These are phyloP conservation scores for Drosophila falleni DNA, from an alignment of 2,888 invertebrate species.

Conservation along the genomic window DNA sequence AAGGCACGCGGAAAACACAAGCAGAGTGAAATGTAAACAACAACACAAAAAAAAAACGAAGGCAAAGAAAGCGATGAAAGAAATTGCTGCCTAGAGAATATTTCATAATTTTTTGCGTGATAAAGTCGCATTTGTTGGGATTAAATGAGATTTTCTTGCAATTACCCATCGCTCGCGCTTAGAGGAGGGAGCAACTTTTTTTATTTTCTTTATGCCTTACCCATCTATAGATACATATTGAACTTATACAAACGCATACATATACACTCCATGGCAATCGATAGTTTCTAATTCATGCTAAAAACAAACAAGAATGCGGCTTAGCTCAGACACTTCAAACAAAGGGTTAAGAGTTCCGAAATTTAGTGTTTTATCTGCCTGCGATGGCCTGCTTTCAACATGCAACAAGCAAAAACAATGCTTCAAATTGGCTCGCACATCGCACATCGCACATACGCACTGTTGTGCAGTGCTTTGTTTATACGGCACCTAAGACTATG, in stretches of 20 bases:
- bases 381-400: slow-evolving; percentile 3
- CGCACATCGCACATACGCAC: slow-evolving; percentile 55
- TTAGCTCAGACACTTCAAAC: slow-evolving; percentile 6
- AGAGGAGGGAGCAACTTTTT: not conserved
- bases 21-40: slow-evolving; percentile 65
- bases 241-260: not conserved
- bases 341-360: slow-evolving; percentile 9
- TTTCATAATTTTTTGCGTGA: slow-evolving; percentile 83
- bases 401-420: slow-evolving; percentile 41
- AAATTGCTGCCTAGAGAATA: slow-evolving; percentile 66
- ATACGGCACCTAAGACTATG: slow-evolving; percentile 37
- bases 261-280: slow-evolving; percentile 45
- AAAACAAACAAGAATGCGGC: slow-evolving; percentile 43
- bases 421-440: slow-evolving; percentile 28
- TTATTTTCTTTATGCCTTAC: not conserved
- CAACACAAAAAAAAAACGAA: slow-evolving; percentile 26
- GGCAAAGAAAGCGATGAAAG: slow-evolving; percentile 36
- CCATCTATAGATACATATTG: not conserved
- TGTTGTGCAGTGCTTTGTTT: slow-evolving; percentile 53
- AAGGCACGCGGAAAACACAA: slow-evolving; percentile 61
- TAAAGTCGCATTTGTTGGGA: slow-evolving; percentile 81
- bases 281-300: slow-evolving; percentile 66
- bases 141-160: slow-evolving; percentile 83
- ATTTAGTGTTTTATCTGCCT: slow-evolving; percentile 4
- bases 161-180: slow-evolving; percentile 66